Conservation (phyloP, 2,888 invertebrate species). For the Patella pellucida region DNA sequence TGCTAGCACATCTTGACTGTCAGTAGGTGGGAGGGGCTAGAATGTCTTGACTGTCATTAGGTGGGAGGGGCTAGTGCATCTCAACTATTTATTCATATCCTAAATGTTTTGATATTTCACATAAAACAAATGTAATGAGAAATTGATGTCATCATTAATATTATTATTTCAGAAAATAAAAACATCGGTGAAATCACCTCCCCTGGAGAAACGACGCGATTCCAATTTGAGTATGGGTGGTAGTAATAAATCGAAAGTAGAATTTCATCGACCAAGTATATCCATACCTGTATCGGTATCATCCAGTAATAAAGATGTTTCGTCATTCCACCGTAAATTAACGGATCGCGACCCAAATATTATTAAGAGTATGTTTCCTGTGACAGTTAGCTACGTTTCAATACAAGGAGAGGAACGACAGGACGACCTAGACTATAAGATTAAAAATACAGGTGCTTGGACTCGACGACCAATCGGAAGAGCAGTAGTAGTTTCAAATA, state of each 20-base stretch:
- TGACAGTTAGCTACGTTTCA: conserved; percentile 47
- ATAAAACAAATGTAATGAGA: too few relatives aligned
- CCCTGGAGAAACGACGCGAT: conserved; percentile 3
- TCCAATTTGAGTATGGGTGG: neutral
- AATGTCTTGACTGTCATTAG: too few relatives aligned
- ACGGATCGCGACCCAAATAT: conserved; percentile 18
- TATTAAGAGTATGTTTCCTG: conserved; percentile 37
- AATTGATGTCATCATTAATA: too few relatives aligned
- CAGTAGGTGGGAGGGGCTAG: too few relatives aligned
- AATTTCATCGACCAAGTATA: neutral
- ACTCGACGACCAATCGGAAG: neutral
- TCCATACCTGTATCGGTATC: neutral
- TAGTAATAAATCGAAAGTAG: conserved; percentile 17
- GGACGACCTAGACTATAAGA: conserved; percentile 20
- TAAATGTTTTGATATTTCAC: too few relatives aligned
- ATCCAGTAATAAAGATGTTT: neutral
- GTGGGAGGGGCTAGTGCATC: too few relatives aligned
- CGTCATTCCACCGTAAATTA: conserved; percentile 3
- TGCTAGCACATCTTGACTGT: too few relatives aligned
- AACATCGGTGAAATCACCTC: neutral
- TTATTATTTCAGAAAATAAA: conserved; percentile 4
- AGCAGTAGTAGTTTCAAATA: neutral
- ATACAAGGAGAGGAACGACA: conserved; percentile 40
- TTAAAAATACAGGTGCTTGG: neutral
- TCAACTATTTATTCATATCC: too few relatives aligned